These are phyloP conservation scores for Neopipo cinnamomea DNA, from an alignment of 2,113 vertebrate genomes.

Conservation along the genomic window DNA sequence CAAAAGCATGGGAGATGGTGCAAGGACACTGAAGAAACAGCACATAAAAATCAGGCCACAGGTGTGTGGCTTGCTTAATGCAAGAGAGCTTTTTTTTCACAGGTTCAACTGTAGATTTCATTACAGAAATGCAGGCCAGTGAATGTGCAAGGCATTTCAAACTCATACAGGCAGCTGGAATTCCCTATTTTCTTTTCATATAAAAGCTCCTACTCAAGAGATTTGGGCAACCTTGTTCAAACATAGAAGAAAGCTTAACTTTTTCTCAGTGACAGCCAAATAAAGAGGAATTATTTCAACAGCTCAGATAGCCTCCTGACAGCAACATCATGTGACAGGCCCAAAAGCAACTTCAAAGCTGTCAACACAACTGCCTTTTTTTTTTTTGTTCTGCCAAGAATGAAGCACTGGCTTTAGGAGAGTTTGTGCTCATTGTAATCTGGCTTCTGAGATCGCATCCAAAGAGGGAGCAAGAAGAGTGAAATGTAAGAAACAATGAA, in stretches of 20 bases:
- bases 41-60: background rate
- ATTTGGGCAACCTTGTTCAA: background rate
- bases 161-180: background rate
- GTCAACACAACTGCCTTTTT: slow-evolving; percentile 13
- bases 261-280: slow-evolving; percentile 5
- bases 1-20: background rate
- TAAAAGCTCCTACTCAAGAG: background rate
- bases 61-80: background rate
- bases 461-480: background rate
- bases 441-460: background rate
- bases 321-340: slow-evolving; percentile 9
- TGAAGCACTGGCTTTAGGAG: background rate
- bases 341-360: slow-evolving; percentile 45
- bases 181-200: background rate
- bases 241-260: slow-evolving; percentile 26
- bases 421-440: background rate
- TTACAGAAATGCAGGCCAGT: background rate
- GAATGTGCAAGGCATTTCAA: background rate
- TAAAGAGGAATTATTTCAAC: slow-evolving; percentile 38
- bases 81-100: background rate
- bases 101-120: background rate
- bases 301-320: slow-evolving; percentile 34
- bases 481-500: background rate
- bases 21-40: background rate
- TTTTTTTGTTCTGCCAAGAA: slow-evolving; percentile 40